Evolutionary conservation across 1,140 invertebrate species (phyloP), one percentile per base, ranked within the genome.

Genomic region (Camponotus floridanus): DNA sequence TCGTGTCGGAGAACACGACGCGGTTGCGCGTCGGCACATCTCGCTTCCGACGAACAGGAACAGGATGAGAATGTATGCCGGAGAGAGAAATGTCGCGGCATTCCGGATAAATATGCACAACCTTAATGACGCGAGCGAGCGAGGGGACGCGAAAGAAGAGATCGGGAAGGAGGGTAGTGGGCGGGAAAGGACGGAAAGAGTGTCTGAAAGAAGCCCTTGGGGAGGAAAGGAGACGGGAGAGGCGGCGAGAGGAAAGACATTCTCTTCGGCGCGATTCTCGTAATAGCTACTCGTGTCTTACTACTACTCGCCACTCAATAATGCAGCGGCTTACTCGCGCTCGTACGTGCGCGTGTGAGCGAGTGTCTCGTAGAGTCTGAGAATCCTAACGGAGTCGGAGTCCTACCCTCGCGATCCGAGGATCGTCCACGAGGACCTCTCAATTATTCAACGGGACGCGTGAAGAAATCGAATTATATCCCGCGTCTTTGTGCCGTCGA

Each of bases 241-340:
- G 26, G 15, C 45, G 67, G 55, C 73, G 65, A 74, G 55, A 78
- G 71, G 65, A 64, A 70, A 76, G 87, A 73, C 61, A 81, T 76
- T 85, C 83, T 59, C 71, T 84, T 51, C 76, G 84, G 65, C 74
- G 88, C 79, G 88, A 89, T 88, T 88, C 80, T 90, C 79, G 87
- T 91, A 90, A 90, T 89, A 91, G 90, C 83, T 86, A 88, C 87
- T 91, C 85, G 81, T 86, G 85, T 90, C 90, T 83, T 76, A 74
- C 79, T 57, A 74, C 85, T 73, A 86, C 87, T 86, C 64, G 74
- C 59, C 76, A 76, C 74, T 91, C 80, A 91, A 91, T 91, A 91
- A 91, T 91, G 87, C 85, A 91, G 67, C 73, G 36, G 65, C 76
- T 59, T 55, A 51, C 76, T 61, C 79, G 67, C 67, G 62, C 79